Base-by-base conservation (phyloP, 2,797 vertebrate genomes). In the Anguilla marmorata region DNA sequence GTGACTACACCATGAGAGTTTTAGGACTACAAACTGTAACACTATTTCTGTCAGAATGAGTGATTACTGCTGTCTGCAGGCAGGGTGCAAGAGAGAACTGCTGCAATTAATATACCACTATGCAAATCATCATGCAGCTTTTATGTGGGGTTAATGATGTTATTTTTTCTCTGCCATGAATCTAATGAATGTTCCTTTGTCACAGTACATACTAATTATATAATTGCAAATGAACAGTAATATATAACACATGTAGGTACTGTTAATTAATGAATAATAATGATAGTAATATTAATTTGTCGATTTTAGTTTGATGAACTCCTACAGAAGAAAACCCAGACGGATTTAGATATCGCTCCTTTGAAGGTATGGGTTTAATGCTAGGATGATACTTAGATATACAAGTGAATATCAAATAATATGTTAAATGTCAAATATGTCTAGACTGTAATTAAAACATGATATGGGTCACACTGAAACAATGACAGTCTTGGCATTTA, bases 331-430 rank as follows among this genome's bases (percentile, higher is more conserved):
- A 96, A 90, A 12, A 95, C 84, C 19, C 95, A 96, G 87, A 86
- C 2, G 0, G 93, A 93, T 87, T 2, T 96, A 91, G 93, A 91
- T 0, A 12, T 92, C 76, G 92, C 95, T 74, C 96, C 96, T 80
- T 91, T 98, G 91, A 97, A 97, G 96, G 97, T 97, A 93, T 90
- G 90, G 3, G 2, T 48, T 48, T 50, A 48, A 48, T 41, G 37
- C 5, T 8, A 82, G 45, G 16, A 12, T 50, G 27, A 41, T 54
- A 50, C 6, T 76, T 1, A 76, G 33, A 37, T 66, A 66, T 19
- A 2, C 16, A 41, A 79, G 33, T 41, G 74, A 45, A 79, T 72
- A 72, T 72, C 66, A 27, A n/a, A n/a, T 24, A 6, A 27, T 56
- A 56, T 56, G 2, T 56, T 60, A 66, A 6, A 66, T 66, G 58